phyloP scores from a whole-genome alignment of 2,113 vertebrate genomes.

The Notarius lentiginosus region DNA sequence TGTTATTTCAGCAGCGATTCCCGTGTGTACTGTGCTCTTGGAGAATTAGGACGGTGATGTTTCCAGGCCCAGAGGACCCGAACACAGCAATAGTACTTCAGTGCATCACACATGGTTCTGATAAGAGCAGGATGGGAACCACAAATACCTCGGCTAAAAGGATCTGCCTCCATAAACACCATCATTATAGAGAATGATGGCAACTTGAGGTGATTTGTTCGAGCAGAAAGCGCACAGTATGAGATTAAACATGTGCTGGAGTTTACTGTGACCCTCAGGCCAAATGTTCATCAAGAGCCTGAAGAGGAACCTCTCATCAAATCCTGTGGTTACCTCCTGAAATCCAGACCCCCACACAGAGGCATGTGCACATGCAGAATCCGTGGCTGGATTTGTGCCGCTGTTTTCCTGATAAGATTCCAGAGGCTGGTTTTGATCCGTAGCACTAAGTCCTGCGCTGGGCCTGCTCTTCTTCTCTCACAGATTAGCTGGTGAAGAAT shows the following conservation, averaged over 20 bases:
- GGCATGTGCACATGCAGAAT: slow-evolving; percentile 17
- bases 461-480: slow-evolving; percentile 38
- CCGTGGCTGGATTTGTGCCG: slow-evolving; percentile 21
- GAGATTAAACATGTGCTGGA: slow-evolving; percentile 24
- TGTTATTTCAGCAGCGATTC: background rate
- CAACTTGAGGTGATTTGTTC: slow-evolving; percentile 42
- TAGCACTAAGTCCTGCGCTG: slow-evolving; percentile 23
- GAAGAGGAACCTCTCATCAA: slow-evolving; percentile 9
- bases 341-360: slow-evolving; percentile 22
- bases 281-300: slow-evolving; percentile 20
- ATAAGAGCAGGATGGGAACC: slow-evolving; percentile 62
- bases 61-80: slow-evolving; percentile 37
- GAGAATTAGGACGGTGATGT: slow-evolving; percentile 41
- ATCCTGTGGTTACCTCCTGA: slow-evolving; percentile 20
- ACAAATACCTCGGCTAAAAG: slow-evolving; percentile 50
- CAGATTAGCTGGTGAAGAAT: slow-evolving; percentile 31
- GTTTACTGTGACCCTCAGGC: slow-evolving; percentile 3
- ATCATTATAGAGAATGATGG: slow-evolving; percentile 46
- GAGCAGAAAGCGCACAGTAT: slow-evolving; percentile 9
- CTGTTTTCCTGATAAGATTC: slow-evolving; percentile 43
- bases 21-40: background rate
- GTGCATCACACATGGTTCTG: slow-evolving; percentile 50
- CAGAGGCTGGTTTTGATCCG: slow-evolving; percentile 50
- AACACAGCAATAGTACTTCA: slow-evolving; percentile 46
- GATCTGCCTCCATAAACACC: slow-evolving; percentile 51